A percentile compares a stretch with the other conserved stretches of the same genome.
These are phyloP conservation scores for Narcine bancroftii DNA, from an alignment of 2,113 vertebrate species.

Conservation along the genomic window DNA sequence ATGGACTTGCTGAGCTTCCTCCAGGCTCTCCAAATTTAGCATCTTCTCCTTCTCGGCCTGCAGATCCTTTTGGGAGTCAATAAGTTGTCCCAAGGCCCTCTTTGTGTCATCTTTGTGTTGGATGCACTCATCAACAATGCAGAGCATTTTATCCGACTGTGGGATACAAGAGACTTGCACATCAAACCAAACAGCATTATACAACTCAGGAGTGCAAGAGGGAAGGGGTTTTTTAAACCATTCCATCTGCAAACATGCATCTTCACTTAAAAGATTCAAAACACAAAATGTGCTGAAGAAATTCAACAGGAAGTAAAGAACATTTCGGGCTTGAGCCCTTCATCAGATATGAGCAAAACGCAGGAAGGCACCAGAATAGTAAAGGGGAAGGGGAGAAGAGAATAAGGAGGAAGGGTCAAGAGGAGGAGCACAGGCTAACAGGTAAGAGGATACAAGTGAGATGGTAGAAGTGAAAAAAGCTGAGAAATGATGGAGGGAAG, in stretches of 20 bases:
- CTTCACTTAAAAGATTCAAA: neutral
- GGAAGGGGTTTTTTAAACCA: too few relatives aligned
- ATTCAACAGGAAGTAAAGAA: too few relatives aligned
- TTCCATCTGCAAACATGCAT: neutral
- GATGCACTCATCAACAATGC: slow-evolving; percentile 62
- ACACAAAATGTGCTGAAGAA: too few relatives aligned
- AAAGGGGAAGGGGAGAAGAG: too few relatives aligned
- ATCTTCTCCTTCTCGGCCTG: slow-evolving; percentile 68
- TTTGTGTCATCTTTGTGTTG: slow-evolving; percentile 70
- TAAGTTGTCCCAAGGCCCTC: slow-evolving; percentile 66
- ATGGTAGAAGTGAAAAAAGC: too few relatives aligned
- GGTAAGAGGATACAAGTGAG: too few relatives aligned
- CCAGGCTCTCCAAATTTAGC: slow-evolving; percentile 67
- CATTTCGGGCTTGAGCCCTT: too few relatives aligned
- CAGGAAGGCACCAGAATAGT: too few relatives aligned
- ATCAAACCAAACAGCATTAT: neutral
- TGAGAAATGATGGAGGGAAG: too few relatives aligned
- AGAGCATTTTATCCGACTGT: slow-evolving; percentile 68
- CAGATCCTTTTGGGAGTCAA: slow-evolving; percentile 62
- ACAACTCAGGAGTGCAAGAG: neutral
- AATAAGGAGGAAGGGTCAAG: too few relatives aligned
- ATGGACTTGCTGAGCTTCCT: slow-evolving; percentile 76
- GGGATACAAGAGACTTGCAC: neutral
- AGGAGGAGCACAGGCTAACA: too few relatives aligned
- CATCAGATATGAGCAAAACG: too few relatives aligned